These are phyloP conservation scores for Carpatolechia fugitivella DNA, from an alignment of 2,888 invertebrate genomes.

Conservation along the genomic window DNA sequence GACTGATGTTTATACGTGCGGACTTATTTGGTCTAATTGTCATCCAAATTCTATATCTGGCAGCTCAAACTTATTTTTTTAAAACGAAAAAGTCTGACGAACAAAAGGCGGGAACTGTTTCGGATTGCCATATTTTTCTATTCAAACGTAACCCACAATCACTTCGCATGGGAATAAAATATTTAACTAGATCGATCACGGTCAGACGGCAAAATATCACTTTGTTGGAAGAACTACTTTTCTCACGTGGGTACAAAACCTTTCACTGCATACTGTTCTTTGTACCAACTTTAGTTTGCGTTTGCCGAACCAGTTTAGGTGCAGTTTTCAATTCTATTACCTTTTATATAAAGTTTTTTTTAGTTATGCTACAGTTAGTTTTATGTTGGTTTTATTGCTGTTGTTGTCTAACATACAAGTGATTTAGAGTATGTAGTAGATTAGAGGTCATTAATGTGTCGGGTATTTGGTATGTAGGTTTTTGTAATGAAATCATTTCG, in stretches of 20 bases:
- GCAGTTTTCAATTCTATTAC: not conserved
- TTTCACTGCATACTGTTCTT: conserved; percentile 62
- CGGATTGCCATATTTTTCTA: no score
- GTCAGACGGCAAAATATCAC: conserved; percentile 71
- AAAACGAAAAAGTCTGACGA: no score
- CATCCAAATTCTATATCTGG: no score
- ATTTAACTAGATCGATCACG: conserved; percentile 73
- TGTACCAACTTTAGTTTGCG: not conserved
- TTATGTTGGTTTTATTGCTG: conserved; percentile 50
- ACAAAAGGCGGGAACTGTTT: no score
- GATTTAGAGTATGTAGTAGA: conserved; percentile 74
- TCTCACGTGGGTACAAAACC: conserved; percentile 61
- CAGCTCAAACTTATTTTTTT: no score
- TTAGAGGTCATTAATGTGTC: conserved; percentile 70
- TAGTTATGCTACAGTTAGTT: not conserved
- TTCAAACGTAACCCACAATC: not conserved
- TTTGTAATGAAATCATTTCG: not conserved
- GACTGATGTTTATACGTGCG: no score
- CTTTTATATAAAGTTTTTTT: not conserved
- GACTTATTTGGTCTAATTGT: no score
- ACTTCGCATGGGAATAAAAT: conserved; percentile 53
- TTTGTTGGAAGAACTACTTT: conserved; percentile 72
- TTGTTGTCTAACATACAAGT: conserved; percentile 72
- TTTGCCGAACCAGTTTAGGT: no score
- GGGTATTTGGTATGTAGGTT: conserved; percentile 7